These are phyloP conservation scores for Drosophila yooni DNA, from an alignment of 2,888 invertebrate genomes.

Conservation along the genomic window DNA sequence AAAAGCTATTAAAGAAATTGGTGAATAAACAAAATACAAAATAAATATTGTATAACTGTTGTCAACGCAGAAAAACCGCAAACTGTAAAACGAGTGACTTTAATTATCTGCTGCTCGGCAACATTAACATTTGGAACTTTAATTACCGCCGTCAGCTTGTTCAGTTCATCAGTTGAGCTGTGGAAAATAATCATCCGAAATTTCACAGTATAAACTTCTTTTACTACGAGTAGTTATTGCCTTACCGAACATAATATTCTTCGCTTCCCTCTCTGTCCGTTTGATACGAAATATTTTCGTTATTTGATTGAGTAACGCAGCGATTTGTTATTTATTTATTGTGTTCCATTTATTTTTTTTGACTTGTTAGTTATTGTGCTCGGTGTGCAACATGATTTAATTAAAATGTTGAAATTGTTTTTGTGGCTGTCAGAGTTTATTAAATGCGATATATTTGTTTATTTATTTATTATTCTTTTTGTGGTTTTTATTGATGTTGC, in stretches of 20 bases:
- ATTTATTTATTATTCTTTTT: constrained; percentile 29
- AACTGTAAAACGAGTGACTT: constrained; percentile 9
- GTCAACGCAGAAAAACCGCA: constrained; percentile 2
- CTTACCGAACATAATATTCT: constrained; percentile 6
- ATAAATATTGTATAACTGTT: constrained; percentile 22
- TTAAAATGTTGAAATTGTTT: constrained; percentile 66
- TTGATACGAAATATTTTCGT: constrained; percentile 34
- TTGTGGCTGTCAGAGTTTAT: constrained; percentile 52
- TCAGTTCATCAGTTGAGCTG: not conserved
- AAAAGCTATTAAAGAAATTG: constrained; percentile 8
- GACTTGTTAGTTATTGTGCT: constrained; percentile 10
- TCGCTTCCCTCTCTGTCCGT: not conserved
- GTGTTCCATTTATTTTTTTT: constrained; percentile 6
- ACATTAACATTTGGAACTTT: constrained; percentile 8
- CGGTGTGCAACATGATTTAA: constrained; percentile 66
- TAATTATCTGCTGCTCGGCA: constrained; percentile 42
- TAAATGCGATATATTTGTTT: constrained; percentile 42
- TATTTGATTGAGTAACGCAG: constrained; percentile 64
- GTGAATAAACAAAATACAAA: not conserved
- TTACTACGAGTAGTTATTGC: not conserved
- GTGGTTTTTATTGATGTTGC: constrained; percentile 1
- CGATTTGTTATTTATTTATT: constrained; percentile 30
- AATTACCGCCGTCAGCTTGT: constrained; percentile 20
- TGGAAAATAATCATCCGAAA: not conserved
- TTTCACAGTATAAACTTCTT: constrained; percentile 1